Evolutionary conservation across 2,888 invertebrate species (phyloP), one percentile per base, ranked within the genome.

Genomic region (Drosophila tripunctata): DNA sequence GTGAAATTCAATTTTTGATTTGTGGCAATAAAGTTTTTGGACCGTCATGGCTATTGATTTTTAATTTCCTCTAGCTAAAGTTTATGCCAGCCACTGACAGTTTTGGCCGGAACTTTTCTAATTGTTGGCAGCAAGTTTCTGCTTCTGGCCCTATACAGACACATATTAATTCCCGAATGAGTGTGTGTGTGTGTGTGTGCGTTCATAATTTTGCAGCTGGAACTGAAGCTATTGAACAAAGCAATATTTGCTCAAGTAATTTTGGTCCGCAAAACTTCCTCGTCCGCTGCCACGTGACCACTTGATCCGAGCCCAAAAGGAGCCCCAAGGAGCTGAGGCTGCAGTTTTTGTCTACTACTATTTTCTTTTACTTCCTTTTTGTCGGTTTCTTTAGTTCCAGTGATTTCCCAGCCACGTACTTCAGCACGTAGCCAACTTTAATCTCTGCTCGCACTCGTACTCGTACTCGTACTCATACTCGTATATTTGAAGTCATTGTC

Each of bases 31-130:
- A 79, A 75, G 60, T 58, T 78, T 36, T 33, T 12, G n/a, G 45
- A 27, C 48, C 56, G 63, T 77, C 66, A 64, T 62, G 60, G 50
- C 62, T 74, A 85, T 82, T 85, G 85, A 82, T 82, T 78, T 80
- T 80, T 78, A 52, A 63, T 75, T 69, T 69, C 30, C 50, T 35
- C 14, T 21, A 27, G 41, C 44, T 57, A 64, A 80, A 76, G 48
- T 81, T 81, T 54, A 24, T n/a, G n/a, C 38, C 55, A 33, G 50
- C 17, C 55, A 22, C 57, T 69, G 79, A 84, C 84, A 79, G 72
- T 81, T n/a, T 81, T 77, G 73, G 67, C 72, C 68, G 63, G 67
- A 83, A 83, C 66, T 87, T 87, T 86, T 81, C 81, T 83, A 86
- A 83, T 83, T 86, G 82, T 84, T 75, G 75, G 54, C 60, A 65